phyloP scores from a whole-genome alignment of 2,888 invertebrate species.

The Noctua janthina region DNA sequence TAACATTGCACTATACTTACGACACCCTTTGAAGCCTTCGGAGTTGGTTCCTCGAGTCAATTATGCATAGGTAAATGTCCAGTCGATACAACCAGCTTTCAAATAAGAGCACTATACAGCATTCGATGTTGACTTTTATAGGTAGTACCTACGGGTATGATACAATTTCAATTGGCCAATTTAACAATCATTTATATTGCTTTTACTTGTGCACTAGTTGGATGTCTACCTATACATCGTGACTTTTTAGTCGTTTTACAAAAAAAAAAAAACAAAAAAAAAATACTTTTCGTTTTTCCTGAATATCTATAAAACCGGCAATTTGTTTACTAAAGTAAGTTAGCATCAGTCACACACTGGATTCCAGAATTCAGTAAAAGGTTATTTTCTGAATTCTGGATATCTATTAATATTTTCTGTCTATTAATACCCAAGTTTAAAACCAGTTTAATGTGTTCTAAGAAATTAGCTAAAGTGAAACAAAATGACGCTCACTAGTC shows the following conservation, averaged over 20 bases:
- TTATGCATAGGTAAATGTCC: constrained; percentile 53
- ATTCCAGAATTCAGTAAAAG: neutral
- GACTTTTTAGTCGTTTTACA: no score
- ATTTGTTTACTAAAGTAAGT: no score
- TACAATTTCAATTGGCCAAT: constrained; percentile 25
- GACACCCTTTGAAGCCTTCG: constrained; percentile 44
- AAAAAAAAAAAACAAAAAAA: no score
- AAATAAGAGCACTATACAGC: constrained; percentile 43
- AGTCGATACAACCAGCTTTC: constrained; percentile 42
- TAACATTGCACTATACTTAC: constrained; percentile 39
- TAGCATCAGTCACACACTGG: neutral
- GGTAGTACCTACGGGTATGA: neutral
- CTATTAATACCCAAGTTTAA: neutral
- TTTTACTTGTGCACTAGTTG: neutral
- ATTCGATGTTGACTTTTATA: constrained; percentile 37
- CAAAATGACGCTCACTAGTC: constrained; percentile 29
- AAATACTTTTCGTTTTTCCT: no score
- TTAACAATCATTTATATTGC: constrained; percentile 7
- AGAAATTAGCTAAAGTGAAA: constrained; percentile 35
- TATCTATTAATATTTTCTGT: constrained; percentile 4
- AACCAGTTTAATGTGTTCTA: constrained; percentile 29
- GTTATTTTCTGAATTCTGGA: neutral
- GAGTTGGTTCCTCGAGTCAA: constrained; percentile 23
- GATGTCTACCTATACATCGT: neutral
- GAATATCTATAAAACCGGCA: no score